Percentiles rank a stretch among this genome's conserved stretches.
Evolutionary conservation across 2,797 vertebrate species (phyloP).

Genomic region (Xyrichtys novacula): DNA sequence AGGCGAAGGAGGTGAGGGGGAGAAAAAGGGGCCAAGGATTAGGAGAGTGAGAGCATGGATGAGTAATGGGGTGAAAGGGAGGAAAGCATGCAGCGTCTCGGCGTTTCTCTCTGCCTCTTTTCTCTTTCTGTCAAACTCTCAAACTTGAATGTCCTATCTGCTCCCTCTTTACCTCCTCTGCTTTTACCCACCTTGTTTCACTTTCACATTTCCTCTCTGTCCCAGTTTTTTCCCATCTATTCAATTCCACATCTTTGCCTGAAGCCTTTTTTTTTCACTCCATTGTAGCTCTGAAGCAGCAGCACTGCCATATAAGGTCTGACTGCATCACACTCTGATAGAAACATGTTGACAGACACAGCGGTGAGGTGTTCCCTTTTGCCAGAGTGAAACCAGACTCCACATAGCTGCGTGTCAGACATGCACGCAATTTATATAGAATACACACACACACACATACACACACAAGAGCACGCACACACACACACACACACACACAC

Average conservation of each 20-base stretch:
- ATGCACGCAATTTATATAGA: conserved; percentile 25
- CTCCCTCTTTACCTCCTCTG: background rate
- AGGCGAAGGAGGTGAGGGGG: background rate
- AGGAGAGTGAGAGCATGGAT: conserved; percentile 25
- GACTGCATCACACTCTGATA: conserved; percentile 23
- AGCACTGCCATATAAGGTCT: conserved; percentile 70
- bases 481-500: conserved; percentile 4
- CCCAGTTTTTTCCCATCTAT: conserved; percentile 21
- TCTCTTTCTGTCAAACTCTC: conserved; percentile 14
- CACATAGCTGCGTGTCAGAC: conserved; percentile 55
- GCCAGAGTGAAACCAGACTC: conserved; percentile 68
- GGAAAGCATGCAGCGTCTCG: conserved; percentile 49
- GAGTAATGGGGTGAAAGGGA: conserved; percentile 57
- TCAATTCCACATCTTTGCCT: background rate
- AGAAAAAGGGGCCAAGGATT: conserved; percentile 9
- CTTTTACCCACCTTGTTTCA: conserved; percentile 11
- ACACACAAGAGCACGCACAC: too few species aligned
- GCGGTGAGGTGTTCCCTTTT: conserved; percentile 60
- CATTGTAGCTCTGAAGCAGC: conserved; percentile 30
- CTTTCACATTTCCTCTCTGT: conserved; percentile 26
- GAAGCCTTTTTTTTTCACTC: too few species aligned
- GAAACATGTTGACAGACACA: conserved; percentile 52
- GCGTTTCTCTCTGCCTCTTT: conserved; percentile 21
- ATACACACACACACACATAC: conserved; percentile 25
- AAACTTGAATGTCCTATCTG: conserved; percentile 20